Percentiles rank a stretch among this genome's conserved stretches.
Conservation (phyloP, 2,888 invertebrate species). For the Chloroclysta siterata region DNA sequence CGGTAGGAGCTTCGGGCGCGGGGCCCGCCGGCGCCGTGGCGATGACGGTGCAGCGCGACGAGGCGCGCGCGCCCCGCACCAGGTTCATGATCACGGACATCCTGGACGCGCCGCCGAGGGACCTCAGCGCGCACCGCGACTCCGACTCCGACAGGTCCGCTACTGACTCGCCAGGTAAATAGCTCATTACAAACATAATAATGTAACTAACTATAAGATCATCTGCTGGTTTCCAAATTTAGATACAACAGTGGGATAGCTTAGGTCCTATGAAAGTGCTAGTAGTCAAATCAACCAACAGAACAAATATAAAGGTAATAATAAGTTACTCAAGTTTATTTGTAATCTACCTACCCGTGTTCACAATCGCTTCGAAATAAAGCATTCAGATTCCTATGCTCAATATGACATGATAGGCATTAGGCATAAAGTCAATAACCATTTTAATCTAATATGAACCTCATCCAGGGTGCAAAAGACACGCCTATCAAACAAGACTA, state of each 20-base stretch:
- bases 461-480: too few species aligned
- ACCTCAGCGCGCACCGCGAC: conserved; percentile 84
- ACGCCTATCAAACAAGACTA: too few species aligned
- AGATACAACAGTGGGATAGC: neutral
- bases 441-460: too few species aligned
- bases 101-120: conserved; percentile 85
- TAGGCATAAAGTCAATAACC: too few species aligned
- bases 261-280: too few species aligned
- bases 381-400: too few species aligned
- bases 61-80: conserved; percentile 90
- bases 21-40: conserved; percentile 81
- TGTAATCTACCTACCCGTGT: too few species aligned
- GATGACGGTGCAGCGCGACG: conserved; percentile 87
- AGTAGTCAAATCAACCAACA: too few species aligned
- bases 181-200: conserved; percentile 25
- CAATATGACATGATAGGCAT: too few species aligned
- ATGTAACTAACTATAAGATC: neutral
- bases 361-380: too few species aligned
- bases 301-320: too few species aligned
- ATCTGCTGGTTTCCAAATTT: neutral
- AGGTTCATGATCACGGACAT: conserved; percentile 97
- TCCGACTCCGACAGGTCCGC: conserved; percentile 84
- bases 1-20: conserved; percentile 68
- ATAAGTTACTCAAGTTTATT: too few species aligned
- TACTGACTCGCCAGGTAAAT: conserved; percentile 82